Base-by-base conservation (phyloP, 2,113 vertebrate genomes). In the Pangasianodon hypophthalmus region DNA sequence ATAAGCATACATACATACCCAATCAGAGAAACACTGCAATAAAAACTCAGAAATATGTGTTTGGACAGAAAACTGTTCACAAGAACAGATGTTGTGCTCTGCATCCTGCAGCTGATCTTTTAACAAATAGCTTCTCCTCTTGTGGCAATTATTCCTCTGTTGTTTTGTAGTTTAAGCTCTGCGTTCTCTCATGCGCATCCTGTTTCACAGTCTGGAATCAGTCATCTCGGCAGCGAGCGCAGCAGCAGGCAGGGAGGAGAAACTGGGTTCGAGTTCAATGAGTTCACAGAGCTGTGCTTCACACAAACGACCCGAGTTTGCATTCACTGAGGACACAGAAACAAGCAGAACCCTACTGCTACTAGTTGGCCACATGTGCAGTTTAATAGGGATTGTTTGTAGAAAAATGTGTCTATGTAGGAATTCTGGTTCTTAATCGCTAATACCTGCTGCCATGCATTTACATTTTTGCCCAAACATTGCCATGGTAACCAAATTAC, bases 181-280 rank as follows among this genome's bases (percentile, higher is more conserved):
- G 75, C 84, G 64, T 64, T 82, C 82, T 86, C 88, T 91, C 93
- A 86, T 85, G 77, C 64, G 60, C 86, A n/a, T 87, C 88, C 89
- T 84, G 48, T 84, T 85, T 54, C 67, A 58, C 50, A 67, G 69
- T 60, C 37, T 85, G 91, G 52, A n/a, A 92, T 90, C 85, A 60
- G 50, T 13, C 50, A 84, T 92, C 73, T 87, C 37, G 79, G 75
- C 88, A 83, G 81, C n/a, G 54, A 60, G 88, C 67, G 58, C 84
- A 83, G 82, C 86, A 87, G 71, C 84, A 67, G 64, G 89, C 21
- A 60, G 67, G 79, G 88, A 88, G 85, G 84, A 56, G 84, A 87
- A 48, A 84, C 83, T 86, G 87, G 90, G 89, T 85, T 87, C 14
- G 79, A 87, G 94, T 93, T 89, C 93, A 95, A 14, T 85, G 95